Conservation (phyloP, 2,888 invertebrate genomes). For the Abrostola tripartita region DNA sequence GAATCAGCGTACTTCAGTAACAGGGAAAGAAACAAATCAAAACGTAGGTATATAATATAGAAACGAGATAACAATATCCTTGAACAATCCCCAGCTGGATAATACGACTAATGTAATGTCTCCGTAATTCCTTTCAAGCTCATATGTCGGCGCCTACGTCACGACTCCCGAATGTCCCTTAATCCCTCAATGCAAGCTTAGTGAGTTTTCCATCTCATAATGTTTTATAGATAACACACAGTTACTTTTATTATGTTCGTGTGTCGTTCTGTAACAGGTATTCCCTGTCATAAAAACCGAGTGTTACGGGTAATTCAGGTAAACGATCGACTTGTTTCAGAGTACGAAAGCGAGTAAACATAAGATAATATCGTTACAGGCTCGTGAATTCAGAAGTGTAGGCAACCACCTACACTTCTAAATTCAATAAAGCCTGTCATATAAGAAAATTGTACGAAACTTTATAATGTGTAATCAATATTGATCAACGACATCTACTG, state of each 20-base stretch:
- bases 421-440: conserved; percentile 37
- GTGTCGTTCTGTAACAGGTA: conserved; percentile 30
- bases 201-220: conserved; percentile 51
- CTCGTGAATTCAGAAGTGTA: conserved; percentile 15
- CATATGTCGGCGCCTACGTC: conserved; percentile 27
- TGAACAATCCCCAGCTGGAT: conserved; percentile 53
- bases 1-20: conserved; percentile 19
- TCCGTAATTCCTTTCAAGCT: conserved; percentile 54
- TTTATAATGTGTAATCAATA: conserved; percentile 43
- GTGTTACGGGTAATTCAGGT: conserved; percentile 50
- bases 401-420: conserved; percentile 29
- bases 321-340: conserved; percentile 58
- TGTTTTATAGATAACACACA: conserved; percentile 44
- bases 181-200: conserved; percentile 56
- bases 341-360: conserved; percentile 43
- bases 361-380: conserved; percentile 45
- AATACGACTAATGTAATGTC: conserved; percentile 57
- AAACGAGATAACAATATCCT: conserved; percentile 31
- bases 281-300: conserved; percentile 50
- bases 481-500: conserved; percentile 30
- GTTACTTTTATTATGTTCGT: conserved; percentile 52
- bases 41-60: conserved; percentile 17
- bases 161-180: conserved; percentile 33
- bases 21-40: conserved; percentile 33
- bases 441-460: conserved; percentile 43